Conservation (phyloP, 2,888 invertebrate species). For the Himalopsyche japonica region DNA sequence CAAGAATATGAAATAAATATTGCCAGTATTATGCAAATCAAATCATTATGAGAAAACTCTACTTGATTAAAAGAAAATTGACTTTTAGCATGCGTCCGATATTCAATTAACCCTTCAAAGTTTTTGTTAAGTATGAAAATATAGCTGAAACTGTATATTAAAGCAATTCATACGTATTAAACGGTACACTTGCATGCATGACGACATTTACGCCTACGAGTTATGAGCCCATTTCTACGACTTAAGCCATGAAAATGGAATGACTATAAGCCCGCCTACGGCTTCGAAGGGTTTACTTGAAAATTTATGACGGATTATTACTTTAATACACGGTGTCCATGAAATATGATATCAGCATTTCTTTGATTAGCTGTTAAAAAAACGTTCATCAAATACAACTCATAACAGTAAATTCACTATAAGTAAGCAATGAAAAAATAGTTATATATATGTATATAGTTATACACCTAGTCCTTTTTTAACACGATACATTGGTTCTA, state of each 20-base stretch:
- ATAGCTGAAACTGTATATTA: background rate
- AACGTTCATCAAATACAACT: background rate
- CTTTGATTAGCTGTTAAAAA: background rate
- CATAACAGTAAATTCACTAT: too few species aligned
- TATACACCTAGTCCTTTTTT: too few species aligned
- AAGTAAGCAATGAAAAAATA: too few species aligned
- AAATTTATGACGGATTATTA: slow-evolving; percentile 1
- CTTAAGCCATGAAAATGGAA: slow-evolving; percentile 1
- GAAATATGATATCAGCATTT: background rate
- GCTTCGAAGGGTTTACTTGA: background rate
- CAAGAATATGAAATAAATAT: too few species aligned
- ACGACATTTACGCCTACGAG: background rate
- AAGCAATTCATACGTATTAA: background rate
- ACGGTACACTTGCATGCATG: background rate
- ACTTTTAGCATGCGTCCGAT: background rate
- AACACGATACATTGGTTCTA: too few species aligned
- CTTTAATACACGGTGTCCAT: background rate
- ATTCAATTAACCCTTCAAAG: background rate
- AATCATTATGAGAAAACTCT: too few species aligned
- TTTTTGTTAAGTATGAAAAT: background rate
- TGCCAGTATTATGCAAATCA: too few species aligned
- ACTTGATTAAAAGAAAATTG: background rate
- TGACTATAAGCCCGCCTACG: background rate
- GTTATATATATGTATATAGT: too few species aligned
- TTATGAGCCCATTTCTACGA: background rate